Percentiles rank a stretch among this genome's conserved stretches.
These are phyloP conservation scores for Ellobium chinense DNA, from an alignment of 2,888 invertebrate genomes.

Conservation along the genomic window DNA sequence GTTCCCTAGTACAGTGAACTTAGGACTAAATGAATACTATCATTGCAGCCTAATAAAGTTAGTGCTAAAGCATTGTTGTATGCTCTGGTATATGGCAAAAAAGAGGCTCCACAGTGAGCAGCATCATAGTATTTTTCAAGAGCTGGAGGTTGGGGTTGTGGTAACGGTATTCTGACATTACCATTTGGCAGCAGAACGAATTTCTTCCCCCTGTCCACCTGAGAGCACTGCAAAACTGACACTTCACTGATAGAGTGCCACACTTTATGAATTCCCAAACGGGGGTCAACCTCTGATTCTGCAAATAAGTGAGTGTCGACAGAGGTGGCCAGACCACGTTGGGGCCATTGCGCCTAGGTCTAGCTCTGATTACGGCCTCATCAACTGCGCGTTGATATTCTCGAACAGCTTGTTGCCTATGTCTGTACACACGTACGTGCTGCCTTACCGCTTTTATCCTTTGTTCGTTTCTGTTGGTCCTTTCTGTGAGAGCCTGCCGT, in stretches of 20 bases:
- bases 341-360: neutral
- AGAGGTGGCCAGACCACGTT: neutral
- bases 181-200: neutral
- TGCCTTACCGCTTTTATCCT: too few relatives aligned
- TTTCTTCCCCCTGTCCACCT: neutral
- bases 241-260: neutral
- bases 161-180: neutral
- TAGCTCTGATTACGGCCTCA: neutral
- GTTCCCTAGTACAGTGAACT: neutral
- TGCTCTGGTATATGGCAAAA: too few relatives aligned
- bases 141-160: neutral
- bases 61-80: neutral
- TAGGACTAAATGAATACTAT: neutral
- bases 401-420: too few relatives aligned
- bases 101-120: neutral
- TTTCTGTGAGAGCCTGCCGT: too few relatives aligned
- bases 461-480: too few relatives aligned
- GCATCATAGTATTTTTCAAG: neutral
- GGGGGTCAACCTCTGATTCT: neutral
- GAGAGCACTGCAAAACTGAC: neutral
- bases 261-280: neutral
- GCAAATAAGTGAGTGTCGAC: neutral
- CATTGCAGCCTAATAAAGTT: neutral
- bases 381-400: neutral
- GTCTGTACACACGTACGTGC: too few relatives aligned